Base-by-base conservation (phyloP, 2,888 invertebrate species). In the Muscina levida region DNA sequence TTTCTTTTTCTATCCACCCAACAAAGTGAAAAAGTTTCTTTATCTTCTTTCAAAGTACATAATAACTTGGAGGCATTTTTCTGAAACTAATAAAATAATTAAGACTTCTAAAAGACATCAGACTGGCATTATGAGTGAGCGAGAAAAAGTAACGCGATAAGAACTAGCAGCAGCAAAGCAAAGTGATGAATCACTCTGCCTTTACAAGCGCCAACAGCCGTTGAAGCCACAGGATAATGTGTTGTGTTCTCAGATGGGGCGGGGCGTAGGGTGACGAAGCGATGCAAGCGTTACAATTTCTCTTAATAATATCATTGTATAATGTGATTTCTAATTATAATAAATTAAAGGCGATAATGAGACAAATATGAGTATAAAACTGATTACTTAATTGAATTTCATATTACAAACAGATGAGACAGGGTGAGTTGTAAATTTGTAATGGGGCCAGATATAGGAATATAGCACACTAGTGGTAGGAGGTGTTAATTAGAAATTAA, bases 31-130 rank as follows among this genome's bases (percentile, higher is more conserved):
- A 19, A 62, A 62, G 42, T 62, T 42, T 57, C 24, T 67, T 73
- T 57, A 48, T 56, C 24, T 73, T 31, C 17, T 46, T 19, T n/a
- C 39, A 10, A 72, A 72, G 66, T 67, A 17, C 51, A 48, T 67
- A 67, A 74, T 74, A 74, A 68, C 59, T 68, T 74, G 17, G n/a
- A 74, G 67, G 74, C 67, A 59, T 48, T 74, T 74, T 68, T 68
- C 72, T 57, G 48, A 39, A 67, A 68, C 67, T 68, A 68, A 59
- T 68, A 74, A 74, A 74, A 68, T 74, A 74, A 74, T 74, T 67
- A 67, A 68, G 72, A 51, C 37, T 59, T 67, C 48, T 48, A 22
- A 56, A 46, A 62, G 62, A 42, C 62, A 62, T 15, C 42, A n/a
- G 42, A 42, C n/a, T n/a, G n/a, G n/a, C 42, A 17, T 39, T 19